phyloP scores from a whole-genome alignment of 2,113 vertebrate genomes.

The Bambusicola thoracicus region DNA sequence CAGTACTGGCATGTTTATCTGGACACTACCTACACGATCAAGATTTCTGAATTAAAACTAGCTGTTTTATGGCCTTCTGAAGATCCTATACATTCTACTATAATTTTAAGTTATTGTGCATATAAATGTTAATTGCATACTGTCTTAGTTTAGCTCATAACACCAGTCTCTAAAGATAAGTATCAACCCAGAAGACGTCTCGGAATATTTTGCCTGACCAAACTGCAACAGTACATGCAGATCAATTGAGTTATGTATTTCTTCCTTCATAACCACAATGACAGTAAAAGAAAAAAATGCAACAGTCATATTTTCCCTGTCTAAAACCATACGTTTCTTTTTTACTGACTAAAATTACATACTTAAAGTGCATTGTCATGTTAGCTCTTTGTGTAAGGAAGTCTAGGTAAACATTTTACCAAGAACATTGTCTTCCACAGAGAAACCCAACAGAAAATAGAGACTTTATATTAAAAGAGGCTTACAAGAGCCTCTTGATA shows the following conservation, averaged over 20 bases:
- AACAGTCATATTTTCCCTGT: background rate
- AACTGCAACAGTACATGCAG: background rate
- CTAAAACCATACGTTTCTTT: background rate
- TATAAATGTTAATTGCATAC: conserved; percentile 3
- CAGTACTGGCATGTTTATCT: background rate
- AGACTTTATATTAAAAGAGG: background rate
- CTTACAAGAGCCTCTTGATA: background rate
- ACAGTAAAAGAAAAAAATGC: background rate
- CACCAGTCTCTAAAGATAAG: background rate
- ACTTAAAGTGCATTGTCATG: background rate
- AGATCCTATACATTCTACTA: background rate
- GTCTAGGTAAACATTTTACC: background rate
- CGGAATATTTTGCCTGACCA: background rate
- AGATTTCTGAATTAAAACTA: conserved; percentile 28
- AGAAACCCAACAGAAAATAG: background rate
- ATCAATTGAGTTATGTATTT: background rate
- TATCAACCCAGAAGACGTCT: background rate
- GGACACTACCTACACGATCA: background rate
- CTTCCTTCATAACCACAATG: background rate
- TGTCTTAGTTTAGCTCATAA: background rate
- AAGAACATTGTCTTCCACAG: background rate
- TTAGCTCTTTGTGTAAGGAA: background rate
- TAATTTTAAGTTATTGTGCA: conserved; percentile 6
- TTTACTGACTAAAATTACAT: background rate
- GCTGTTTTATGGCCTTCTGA: background rate